Evolutionary conservation across 2,797 vertebrate species (phyloP).

Genomic region (Sebastes aleutianus): DNA sequence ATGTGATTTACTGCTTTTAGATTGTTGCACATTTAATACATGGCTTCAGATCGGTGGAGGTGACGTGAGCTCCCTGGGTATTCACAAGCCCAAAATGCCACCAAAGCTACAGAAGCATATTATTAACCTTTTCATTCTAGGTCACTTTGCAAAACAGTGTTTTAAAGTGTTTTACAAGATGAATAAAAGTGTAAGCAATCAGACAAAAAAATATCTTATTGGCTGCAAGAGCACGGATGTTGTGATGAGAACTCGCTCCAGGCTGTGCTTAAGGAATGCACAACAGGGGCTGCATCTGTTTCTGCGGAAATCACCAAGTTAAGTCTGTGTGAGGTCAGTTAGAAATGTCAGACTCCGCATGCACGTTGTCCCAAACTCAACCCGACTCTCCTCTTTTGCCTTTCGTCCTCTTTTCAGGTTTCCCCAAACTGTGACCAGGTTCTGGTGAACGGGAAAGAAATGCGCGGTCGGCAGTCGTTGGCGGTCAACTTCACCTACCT

Average conservation of each 20-base stretch:
- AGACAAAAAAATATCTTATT: slow-evolving; percentile 17
- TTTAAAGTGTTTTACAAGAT: slow-evolving; percentile 17
- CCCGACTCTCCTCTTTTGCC: not conserved
- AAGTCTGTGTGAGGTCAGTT: not conserved
- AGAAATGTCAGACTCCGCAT: not conserved
- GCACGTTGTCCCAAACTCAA: not conserved
- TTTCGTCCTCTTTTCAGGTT: slow-evolving; percentile 76
- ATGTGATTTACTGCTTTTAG: not conserved
- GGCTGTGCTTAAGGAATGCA: not conserved
- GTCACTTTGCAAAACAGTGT: slow-evolving; percentile 15
- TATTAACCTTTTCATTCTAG: slow-evolving; percentile 41
- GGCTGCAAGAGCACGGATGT: not conserved
- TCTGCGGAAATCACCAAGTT: not conserved
- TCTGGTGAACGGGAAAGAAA: slow-evolving; percentile 94
- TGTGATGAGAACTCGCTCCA: slow-evolving; percentile 3
- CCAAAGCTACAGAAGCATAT: slow-evolving; percentile 14
- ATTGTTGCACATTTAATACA: not conserved
- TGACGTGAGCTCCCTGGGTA: not conserved
- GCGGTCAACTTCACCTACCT: slow-evolving; percentile 94
- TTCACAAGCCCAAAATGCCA: slow-evolving; percentile 24
- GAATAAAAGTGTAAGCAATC: slow-evolving; percentile 21
- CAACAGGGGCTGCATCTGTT: not conserved
- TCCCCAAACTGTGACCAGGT: slow-evolving; percentile 89
- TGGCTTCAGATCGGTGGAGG: not conserved
- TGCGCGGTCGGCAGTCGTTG: slow-evolving; percentile 90